Evolutionary conservation across 2,888 invertebrate species (phyloP), one percentile per base, ranked within the genome.

Genomic region (Dioctria rufipes): DNA sequence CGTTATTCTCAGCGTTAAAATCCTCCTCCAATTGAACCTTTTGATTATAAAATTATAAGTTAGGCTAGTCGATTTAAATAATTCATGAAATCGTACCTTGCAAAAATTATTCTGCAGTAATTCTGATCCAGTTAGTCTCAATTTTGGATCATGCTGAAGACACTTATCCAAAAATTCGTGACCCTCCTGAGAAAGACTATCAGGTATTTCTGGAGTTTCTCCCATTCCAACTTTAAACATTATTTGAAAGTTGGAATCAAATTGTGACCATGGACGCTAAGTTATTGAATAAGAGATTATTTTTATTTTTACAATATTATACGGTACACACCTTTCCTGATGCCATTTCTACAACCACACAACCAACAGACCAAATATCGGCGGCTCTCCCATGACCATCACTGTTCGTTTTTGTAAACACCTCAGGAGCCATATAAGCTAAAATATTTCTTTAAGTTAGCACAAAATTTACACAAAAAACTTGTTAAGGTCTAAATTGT

Each of bases 401-500:
- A 78, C 87, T 87, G 83, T 94, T 93, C 49, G 94, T 93, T 89
- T 94, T 94, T 90, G 95, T 95, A 87, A 96, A 97, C 85, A 98
- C 95, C 90, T 98, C 98, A 0, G 98, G 98, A 0, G 98, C 98
- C 98, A 98, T 98, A 88, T 97, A 98, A 77, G 97, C 97, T 96
- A 81, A 83, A 80, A 75, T 13, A 46, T 1, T 25, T 25, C 25
- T 25, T 1, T 25, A 25, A 25, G 2, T 25, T 25, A 25, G 25
- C 2, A 25, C 25, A 25, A 25, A 25, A 25, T 25, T 25, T 25
- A 25, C 25, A 25, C 25, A 25, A 25, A 25, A 25, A 25, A 1
- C 25, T 25, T 25, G 25, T 25, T 25, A 25, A 25, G 25, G 1
- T 25, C 25, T 25, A 25, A 25, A 25, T 25, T 25, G 25, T 25